A percentile compares a stretch with the other conserved stretches of the same genome.
Evolutionary conservation across 2,888 invertebrate genomes (phyloP).

Genomic region (Hirtodrosophila alboralis): DNA sequence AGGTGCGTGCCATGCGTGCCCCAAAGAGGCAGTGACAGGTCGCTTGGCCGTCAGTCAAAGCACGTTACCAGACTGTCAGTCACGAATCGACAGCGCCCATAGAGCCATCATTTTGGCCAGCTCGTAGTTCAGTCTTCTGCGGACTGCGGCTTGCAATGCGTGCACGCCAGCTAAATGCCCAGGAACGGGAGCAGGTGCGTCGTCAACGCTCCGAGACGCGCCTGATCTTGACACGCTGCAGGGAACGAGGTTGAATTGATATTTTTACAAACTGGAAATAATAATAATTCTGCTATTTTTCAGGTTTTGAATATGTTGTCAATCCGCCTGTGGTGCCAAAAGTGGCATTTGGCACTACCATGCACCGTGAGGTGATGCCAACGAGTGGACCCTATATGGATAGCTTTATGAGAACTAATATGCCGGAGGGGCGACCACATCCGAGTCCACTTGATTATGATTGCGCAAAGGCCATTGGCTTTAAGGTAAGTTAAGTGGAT

Average conservation of each 20-base stretch:
- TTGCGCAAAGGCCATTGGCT: constrained; percentile 49
- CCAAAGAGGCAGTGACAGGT: neutral
- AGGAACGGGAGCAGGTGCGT: constrained; percentile 68
- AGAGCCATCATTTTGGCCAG: constrained; percentile 15
- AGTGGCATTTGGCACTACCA: constrained; percentile 85
- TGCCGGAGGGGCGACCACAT: constrained; percentile 69
- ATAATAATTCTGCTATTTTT: neutral
- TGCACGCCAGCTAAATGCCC: constrained; percentile 63
- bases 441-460: constrained; percentile 78
- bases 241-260: constrained; percentile 49
- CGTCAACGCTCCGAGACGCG: constrained; percentile 72
- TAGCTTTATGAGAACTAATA: constrained; percentile 85
- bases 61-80: constrained; percentile 23
- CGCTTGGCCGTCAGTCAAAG: constrained; percentile 25
- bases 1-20: constrained; percentile 58
- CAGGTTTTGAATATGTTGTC: constrained; percentile 86
- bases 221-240: constrained; percentile 61
- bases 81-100: constrained; percentile 3
- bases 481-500: constrained; percentile 59
- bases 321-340: constrained; percentile 84
- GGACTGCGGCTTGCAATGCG: constrained; percentile 61
- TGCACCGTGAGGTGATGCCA: constrained; percentile 85
- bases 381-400: constrained; percentile 83
- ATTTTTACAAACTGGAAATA: neutral
- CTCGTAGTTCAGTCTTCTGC: constrained; percentile 37